Evolutionary conservation across 2,797 vertebrate species (phyloP).

Genomic region (Podarcis siculus): DNA sequence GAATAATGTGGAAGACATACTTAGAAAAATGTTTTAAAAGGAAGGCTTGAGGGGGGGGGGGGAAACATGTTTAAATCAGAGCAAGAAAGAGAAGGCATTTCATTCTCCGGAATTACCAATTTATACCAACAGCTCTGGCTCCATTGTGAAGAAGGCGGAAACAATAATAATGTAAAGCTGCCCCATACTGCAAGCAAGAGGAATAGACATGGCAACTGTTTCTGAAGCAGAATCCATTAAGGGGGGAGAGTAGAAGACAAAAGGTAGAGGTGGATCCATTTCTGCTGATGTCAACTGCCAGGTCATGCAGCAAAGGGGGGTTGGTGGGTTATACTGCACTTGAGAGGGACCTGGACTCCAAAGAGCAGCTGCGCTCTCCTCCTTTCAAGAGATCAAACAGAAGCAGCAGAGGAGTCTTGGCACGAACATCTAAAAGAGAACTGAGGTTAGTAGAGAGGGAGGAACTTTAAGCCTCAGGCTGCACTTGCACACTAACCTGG

Average conservation of each 20-base stretch:
- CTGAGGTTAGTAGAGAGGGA: background rate
- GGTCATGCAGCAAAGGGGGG: constrained; percentile 33
- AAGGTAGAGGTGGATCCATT: constrained; percentile 16
- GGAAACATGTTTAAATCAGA: background rate
- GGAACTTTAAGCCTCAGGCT: accelerated
- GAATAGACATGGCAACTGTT: background rate
- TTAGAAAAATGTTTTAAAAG: background rate
- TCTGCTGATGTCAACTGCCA: constrained; percentile 31
- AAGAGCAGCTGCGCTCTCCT: background rate
- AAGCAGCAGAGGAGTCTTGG: background rate
- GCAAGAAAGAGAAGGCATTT: background rate
- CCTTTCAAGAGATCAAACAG: background rate
- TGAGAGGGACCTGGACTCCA: background rate
- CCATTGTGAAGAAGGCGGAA: background rate
- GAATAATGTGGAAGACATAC: background rate
- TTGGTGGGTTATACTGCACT: background rate
- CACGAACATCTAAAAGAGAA: background rate
- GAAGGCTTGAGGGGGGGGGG: background rate
- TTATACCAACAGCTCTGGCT: background rate
- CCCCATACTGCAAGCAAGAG: background rate
- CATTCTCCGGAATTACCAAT: background rate
- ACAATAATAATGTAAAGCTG: background rate
- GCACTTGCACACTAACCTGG: no score
- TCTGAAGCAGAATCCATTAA: background rate
- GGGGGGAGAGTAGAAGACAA: background rate